Percentiles rank a stretch among this genome's conserved stretches.
Conservation (phyloP, 2,888 invertebrate genomes). For the Melinaea marsaeus region DNA sequence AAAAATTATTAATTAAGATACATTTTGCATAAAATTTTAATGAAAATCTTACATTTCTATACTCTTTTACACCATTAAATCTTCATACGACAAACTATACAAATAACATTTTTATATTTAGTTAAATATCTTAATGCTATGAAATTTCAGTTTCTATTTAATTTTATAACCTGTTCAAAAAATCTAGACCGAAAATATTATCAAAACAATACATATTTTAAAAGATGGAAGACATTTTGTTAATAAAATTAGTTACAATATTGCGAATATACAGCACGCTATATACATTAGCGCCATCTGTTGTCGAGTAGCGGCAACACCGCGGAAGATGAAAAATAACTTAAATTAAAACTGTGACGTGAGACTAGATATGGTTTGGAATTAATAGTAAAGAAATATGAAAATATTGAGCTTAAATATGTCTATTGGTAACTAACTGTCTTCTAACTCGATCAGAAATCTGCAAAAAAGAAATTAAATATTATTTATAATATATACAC, state of each 20-base stretch:
- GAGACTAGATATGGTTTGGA: constrained; percentile 74
- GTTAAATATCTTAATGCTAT: background rate
- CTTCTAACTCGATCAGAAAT: constrained; percentile 52
- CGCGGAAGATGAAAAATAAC: constrained; percentile 39
- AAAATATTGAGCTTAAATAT: constrained; percentile 25
- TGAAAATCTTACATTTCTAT: background rate
- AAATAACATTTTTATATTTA: background rate
- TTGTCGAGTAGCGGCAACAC: background rate
- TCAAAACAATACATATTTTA: background rate
- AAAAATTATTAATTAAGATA: background rate
- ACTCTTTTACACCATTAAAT: no score
- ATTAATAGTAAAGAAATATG: constrained; percentile 44
- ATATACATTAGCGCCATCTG: constrained; percentile 1
- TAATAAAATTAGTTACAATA: background rate
- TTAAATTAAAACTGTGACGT: constrained; percentile 75
- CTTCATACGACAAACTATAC: no score
- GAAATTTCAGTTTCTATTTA: background rate
- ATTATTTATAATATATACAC: constrained; percentile 26
- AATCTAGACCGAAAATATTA: background rate
- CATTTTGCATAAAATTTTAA: background rate
- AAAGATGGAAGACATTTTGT: constrained; percentile 14
- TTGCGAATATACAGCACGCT: constrained; percentile 17
- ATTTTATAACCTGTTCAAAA: background rate
- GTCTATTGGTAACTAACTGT: constrained; percentile 26
- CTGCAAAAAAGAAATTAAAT: constrained; percentile 51